Conservation (phyloP, 2,797 vertebrate genomes). For the Neoniphon sammara region DNA sequence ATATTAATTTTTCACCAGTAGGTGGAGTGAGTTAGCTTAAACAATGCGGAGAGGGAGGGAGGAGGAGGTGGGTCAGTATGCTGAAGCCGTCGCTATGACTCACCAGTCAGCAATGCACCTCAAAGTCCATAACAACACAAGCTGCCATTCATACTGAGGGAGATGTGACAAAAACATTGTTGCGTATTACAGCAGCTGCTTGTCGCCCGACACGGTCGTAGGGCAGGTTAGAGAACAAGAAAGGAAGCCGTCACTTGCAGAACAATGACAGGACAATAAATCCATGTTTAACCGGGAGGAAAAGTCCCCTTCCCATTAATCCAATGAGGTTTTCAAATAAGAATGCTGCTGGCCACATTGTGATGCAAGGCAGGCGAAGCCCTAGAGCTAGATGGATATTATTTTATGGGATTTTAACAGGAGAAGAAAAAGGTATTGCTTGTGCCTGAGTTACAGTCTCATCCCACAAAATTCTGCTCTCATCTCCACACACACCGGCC, state of each 20-base stretch:
- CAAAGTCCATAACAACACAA: constrained; percentile 66
- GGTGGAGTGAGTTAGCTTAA: constrained; percentile 69
- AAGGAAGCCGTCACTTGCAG: constrained; percentile 10
- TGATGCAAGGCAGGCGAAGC: constrained; percentile 6
- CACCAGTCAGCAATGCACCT: constrained; percentile 74
- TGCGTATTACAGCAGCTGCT: constrained; percentile 26
- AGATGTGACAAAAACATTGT: constrained; percentile 51
- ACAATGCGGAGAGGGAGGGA: constrained; percentile 37
- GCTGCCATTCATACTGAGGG: constrained; percentile 58
- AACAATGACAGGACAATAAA: constrained; percentile 2
- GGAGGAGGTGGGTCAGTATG: constrained; percentile 38
- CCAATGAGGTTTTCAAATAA: constrained; percentile 16
- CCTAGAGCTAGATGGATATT: constrained; percentile 22
- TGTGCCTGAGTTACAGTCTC: constrained; percentile 15
- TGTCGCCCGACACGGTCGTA: constrained; percentile 20
- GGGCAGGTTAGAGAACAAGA: constrained; percentile 20
- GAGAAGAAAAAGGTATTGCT: constrained; percentile 17
- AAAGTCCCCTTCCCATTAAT: constrained; percentile 44
- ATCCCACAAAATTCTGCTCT: constrained; percentile 9
- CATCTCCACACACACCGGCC: constrained; percentile 21
- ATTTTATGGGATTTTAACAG: constrained; percentile 9
- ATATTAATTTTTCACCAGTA: constrained; percentile 61
- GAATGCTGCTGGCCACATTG: background rate
- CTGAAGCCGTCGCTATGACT: constrained; percentile 74
- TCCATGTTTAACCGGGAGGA: background rate